Conservation (phyloP, 2,888 invertebrate species). For the Heliconius ethilla region DNA sequence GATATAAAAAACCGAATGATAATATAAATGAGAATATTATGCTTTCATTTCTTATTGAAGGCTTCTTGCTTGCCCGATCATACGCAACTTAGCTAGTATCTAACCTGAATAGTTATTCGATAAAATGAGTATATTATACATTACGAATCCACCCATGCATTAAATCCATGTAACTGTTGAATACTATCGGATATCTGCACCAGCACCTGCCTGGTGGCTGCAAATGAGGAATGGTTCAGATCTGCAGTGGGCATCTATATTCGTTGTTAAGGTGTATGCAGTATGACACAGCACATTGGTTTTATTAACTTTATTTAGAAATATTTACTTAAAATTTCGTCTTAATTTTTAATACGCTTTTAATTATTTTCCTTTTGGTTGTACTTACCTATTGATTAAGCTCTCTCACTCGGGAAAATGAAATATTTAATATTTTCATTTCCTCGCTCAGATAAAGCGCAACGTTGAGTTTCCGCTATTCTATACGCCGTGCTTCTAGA, state of each 20-base stretch:
- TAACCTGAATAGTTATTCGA: constrained; percentile 30
- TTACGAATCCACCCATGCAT: constrained; percentile 27
- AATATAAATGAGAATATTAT: not conserved
- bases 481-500: no score
- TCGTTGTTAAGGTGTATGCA: constrained; percentile 3
- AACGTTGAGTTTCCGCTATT: no score
- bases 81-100: constrained; percentile 19
- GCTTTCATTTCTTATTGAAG: constrained; percentile 22
- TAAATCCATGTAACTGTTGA: constrained; percentile 27
- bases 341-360: no score
- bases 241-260: not conserved
- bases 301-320: no score
- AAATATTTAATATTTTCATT: no score
- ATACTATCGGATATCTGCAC: constrained; percentile 16
- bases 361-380: no score
- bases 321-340: no score
- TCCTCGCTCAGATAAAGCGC: no score
- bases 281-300: no score
- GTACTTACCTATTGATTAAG: no score
- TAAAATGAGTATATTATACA: constrained; percentile 22
- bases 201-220: constrained; percentile 7
- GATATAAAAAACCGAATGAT: not conserved
- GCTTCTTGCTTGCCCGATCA: constrained; percentile 16
- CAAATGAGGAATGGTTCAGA: constrained; percentile 19
- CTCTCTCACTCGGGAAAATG: no score